Percentiles rank a stretch among this genome's conserved stretches.
These are phyloP conservation scores for Matsumyia berberina DNA, from an alignment of 2,888 invertebrate genomes.

Conservation along the genomic window DNA sequence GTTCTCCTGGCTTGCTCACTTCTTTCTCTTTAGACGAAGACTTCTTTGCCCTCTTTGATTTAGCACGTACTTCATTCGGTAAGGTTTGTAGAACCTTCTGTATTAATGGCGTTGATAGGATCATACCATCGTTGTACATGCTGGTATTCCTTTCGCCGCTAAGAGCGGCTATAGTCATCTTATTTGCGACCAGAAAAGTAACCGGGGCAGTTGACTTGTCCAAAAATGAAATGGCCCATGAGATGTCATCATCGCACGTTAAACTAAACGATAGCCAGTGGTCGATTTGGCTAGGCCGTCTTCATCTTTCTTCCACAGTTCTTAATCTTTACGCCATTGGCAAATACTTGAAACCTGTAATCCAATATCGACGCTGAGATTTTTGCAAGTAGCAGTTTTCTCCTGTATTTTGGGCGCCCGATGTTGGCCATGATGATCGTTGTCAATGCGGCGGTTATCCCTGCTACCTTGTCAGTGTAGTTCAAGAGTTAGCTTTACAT, in stretches of 20 bases:
- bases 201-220: slow-evolving; percentile 90
- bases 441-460: too few species aligned
- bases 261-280: slow-evolving; percentile 94
- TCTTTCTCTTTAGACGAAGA: slow-evolving; percentile 73
- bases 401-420: too few species aligned
- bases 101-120: slow-evolving; percentile 87
- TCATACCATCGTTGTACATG: slow-evolving; percentile 89
- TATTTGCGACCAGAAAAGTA: slow-evolving; percentile 93
- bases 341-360: too few species aligned
- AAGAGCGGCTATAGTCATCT: slow-evolving; percentile 89
- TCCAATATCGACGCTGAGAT: too few species aligned
- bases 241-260: slow-evolving; percentile 86
- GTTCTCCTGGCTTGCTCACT: slow-evolving; percentile 83
- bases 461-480: too few species aligned
- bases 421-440: too few species aligned
- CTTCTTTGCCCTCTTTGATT: slow-evolving; percentile 77
- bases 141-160: slow-evolving; percentile 85
- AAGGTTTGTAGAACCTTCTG: slow-evolving; percentile 86
- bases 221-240: slow-evolving; percentile 89
- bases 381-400: too few species aligned
- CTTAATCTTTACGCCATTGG: too few species aligned
- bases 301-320: too few species aligned
- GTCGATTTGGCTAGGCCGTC: too few species aligned
- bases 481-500: too few species aligned
- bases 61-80: slow-evolving; percentile 85